Evolutionary conservation across 2,888 invertebrate genomes (phyloP), one percentile per base, ranked within the genome.

Genomic region (Heliconius charithonia): DNA sequence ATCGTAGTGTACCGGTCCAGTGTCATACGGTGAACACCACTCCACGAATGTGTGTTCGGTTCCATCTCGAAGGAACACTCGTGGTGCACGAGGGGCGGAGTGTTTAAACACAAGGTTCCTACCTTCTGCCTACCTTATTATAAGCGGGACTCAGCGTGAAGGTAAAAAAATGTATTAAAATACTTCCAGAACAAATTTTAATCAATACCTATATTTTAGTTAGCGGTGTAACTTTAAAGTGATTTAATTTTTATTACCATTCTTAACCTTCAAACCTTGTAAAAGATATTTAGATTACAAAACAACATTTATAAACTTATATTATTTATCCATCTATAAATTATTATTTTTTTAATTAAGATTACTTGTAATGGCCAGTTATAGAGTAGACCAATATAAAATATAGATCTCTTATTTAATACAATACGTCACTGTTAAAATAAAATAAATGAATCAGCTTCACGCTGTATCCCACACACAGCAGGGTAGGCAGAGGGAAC

Each of bases 331-430:
- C 7, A 16, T 63, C 27, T 63, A 3, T 59, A 27, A 63, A 63
- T 12, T n/a, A n/a, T 63, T 16, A 27, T 19, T 16, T 62, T 62
- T 4, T 63, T 63, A n/a, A n/a, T 27, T 63, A 27, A 27, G 6
- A 4, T 27, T 63, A 27, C 63, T 67, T n/a, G 37, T 32, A 67
- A 41, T 41, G 67, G 67, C 67, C 67, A 67, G 67, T 67, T 1
- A 16, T 63, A 13, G 25, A 62, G n/a, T 25, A 62, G 13, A 25
- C 62, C 25, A 13, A 13, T 62, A 25, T 16, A 16, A 63, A 63
- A 59, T 25, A 27, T 16, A 63, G 16, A 63, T 63, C 63, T 62
- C 62, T 62, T 25, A 51, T 51, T 51, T 19, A 51, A 19, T 45
- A 45, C 45, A 45, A 9, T 37, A 37, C 0, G 51, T n/a, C 59